phyloP scores from a whole-genome alignment of 2,888 invertebrate species.

The Tholera decimalis region DNA sequence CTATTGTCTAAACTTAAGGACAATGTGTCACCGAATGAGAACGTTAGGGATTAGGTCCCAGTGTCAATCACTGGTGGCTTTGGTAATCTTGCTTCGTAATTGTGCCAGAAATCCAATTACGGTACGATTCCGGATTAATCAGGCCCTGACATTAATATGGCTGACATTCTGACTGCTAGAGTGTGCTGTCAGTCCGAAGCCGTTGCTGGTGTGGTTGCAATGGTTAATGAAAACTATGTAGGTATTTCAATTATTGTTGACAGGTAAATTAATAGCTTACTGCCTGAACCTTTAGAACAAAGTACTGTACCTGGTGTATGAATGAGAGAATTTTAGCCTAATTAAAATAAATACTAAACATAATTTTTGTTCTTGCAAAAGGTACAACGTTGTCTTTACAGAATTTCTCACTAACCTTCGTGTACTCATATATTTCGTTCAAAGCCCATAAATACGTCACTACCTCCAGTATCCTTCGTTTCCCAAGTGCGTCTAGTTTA shows the following conservation, averaged over 20 bases:
- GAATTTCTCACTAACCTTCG: no score
- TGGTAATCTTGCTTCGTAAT: slow-evolving; percentile 80
- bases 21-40: slow-evolving; percentile 70
- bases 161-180: slow-evolving; percentile 46
- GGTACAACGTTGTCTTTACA: background rate
- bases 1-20: slow-evolving; percentile 40
- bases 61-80: slow-evolving; percentile 81
- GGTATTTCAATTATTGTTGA: slow-evolving; percentile 16
- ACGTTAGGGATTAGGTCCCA: slow-evolving; percentile 75
- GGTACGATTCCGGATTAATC: slow-evolving; percentile 63
- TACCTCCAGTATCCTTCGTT: slow-evolving; percentile 8
- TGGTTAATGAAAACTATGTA: background rate
- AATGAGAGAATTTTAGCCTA: background rate
- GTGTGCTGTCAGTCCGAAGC: slow-evolving; percentile 14
- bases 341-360: background rate
- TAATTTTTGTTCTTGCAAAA: background rate
- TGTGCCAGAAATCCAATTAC: slow-evolving; percentile 79
- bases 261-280: slow-evolving; percentile 15
- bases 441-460: slow-evolving; percentile 9
- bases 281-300: background rate
- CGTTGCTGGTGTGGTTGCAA: background rate
- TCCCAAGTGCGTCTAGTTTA: slow-evolving; percentile 35
- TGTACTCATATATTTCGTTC: background rate
- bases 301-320: background rate
- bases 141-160: slow-evolving; percentile 58